Conservation (phyloP, 2,888 invertebrate species). For the Drosophila tanythrix region DNA sequence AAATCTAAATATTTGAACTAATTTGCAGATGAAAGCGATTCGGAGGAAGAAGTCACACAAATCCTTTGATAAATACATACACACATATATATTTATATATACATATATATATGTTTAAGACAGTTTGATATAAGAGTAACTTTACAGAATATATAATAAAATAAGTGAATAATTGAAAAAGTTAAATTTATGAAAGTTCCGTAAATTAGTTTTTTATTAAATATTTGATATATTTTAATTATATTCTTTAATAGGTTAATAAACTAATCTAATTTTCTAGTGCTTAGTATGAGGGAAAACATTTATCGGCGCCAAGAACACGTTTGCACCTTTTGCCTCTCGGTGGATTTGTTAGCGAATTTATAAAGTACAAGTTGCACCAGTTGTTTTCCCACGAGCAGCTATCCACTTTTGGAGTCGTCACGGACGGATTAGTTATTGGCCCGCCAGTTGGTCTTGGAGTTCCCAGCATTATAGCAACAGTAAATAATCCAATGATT, state of each 20-base stretch:
- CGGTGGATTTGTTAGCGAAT: not conserved
- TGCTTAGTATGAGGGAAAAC: conserved; percentile 9
- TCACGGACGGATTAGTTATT: not conserved
- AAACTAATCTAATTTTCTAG: not conserved
- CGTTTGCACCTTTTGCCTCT: conserved; percentile 17
- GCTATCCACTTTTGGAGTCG: conserved; percentile 15
- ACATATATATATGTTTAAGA: conserved; percentile 18
- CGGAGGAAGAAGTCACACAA: conserved; percentile 63
- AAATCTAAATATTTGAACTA: conserved; percentile 1
- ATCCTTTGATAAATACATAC: conserved; percentile 24
- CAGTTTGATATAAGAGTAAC: conserved; percentile 2
- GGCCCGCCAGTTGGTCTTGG: not conserved
- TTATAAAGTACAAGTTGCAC: conserved; percentile 21
- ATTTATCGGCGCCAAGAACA: conserved; percentile 30
- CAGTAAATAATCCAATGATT: conserved; percentile 7
- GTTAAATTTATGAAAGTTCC: not conserved
- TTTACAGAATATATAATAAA: not conserved
- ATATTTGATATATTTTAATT: not conserved
- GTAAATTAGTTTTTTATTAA: not conserved
- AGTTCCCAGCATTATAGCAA: conserved; percentile 2
- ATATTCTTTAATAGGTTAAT: not conserved
- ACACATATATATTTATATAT: no score
- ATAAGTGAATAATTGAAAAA: not conserved
- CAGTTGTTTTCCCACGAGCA: conserved; percentile 46
- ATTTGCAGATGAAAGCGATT: conserved; percentile 62